Conservation (phyloP, 2,888 invertebrate species). For the Athrips mouffetella region DNA sequence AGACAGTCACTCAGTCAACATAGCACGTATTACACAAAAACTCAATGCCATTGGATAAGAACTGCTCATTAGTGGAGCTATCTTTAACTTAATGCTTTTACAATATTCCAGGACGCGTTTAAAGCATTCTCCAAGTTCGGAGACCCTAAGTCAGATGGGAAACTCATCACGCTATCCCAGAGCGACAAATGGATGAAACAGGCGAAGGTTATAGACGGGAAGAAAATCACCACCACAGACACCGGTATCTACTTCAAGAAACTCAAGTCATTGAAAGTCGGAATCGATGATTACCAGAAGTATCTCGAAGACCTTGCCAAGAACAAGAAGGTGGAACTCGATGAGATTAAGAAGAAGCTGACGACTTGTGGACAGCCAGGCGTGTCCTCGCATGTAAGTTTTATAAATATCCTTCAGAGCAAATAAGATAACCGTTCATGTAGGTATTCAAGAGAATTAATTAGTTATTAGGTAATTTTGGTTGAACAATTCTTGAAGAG, state of each 20-base stretch:
- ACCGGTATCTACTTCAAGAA: slow-evolving; percentile 94
- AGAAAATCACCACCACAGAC: slow-evolving; percentile 92
- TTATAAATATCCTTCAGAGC: background rate
- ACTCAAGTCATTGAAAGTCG: slow-evolving; percentile 88
- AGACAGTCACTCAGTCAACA: background rate
- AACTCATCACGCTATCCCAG: slow-evolving; percentile 90
- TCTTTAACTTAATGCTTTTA: slow-evolving; percentile 2
- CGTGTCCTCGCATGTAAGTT: slow-evolving; percentile 60
- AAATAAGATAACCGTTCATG: too few species aligned
- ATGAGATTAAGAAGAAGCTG: slow-evolving; percentile 89
- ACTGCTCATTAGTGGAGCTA: too few species aligned
- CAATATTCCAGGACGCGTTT: slow-evolving; percentile 82
- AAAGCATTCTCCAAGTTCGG: slow-evolving; percentile 92
- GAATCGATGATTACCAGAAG: slow-evolving; percentile 87
- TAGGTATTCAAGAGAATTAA: too few species aligned
- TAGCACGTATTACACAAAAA: background rate
- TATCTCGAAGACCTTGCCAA: slow-evolving; percentile 92
- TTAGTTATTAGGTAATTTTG: too few species aligned
- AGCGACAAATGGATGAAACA: slow-evolving; percentile 97
- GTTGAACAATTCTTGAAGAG: too few species aligned
- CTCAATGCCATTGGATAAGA: background rate
- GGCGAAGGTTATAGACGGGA: slow-evolving; percentile 87
- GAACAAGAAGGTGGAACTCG: slow-evolving; percentile 87
- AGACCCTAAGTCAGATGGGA: slow-evolving; percentile 91
- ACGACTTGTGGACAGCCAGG: slow-evolving; percentile 89